A percentile compares a stretch with the other conserved stretches of the same genome.
These are phyloP conservation scores for Stichopus chloronotus DNA, from an alignment of 35 echinoderm and acorn worm genomes.

Conservation along the genomic window DNA sequence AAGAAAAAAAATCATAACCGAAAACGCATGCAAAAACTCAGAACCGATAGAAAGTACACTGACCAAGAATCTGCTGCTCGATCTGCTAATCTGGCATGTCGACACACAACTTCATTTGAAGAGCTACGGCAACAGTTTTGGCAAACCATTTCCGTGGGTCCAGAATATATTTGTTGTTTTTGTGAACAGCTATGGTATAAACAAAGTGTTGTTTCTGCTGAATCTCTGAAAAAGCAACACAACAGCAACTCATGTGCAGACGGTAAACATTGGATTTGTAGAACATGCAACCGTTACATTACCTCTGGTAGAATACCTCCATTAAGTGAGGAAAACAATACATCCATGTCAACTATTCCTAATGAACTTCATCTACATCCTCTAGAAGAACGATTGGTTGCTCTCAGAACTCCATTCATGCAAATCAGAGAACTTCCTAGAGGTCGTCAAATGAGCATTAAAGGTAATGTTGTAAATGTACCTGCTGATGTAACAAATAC, in stretches of 20 bases:
- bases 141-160: slow-evolving; percentile 10
- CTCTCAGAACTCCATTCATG: slow-evolving; percentile 65
- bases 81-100: background rate
- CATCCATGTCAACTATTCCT: slow-evolving; percentile 24
- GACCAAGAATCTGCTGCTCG: background rate
- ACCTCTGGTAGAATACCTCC: slow-evolving; percentile 14
- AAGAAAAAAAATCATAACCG: background rate
- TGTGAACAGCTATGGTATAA: slow-evolving; percentile 65
- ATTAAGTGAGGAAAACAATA: slow-evolving; percentile 18
- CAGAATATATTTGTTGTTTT: slow-evolving; percentile 51
- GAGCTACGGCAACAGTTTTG: slow-evolving; percentile 35
- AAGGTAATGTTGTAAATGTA: slow-evolving; percentile 66
- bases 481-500: slow-evolving; percentile 53
- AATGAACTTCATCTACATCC: slow-evolving; percentile 38
- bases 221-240: background rate
- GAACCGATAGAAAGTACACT: slow-evolving; percentile 12
- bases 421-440: slow-evolving; percentile 66
- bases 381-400: slow-evolving; percentile 62
- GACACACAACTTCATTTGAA: slow-evolving; percentile 24
- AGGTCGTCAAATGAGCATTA: slow-evolving; percentile 48
- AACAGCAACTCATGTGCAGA: too few relatives aligned
- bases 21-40: slow-evolving; percentile 42
- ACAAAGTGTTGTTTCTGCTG: slow-evolving; percentile 30
- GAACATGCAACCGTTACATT: slow-evolving; percentile 36
- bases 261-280: slow-evolving; percentile 31